Base-by-base conservation (phyloP, 1,140 invertebrate genomes). In the Anastatus disparis region DNA sequence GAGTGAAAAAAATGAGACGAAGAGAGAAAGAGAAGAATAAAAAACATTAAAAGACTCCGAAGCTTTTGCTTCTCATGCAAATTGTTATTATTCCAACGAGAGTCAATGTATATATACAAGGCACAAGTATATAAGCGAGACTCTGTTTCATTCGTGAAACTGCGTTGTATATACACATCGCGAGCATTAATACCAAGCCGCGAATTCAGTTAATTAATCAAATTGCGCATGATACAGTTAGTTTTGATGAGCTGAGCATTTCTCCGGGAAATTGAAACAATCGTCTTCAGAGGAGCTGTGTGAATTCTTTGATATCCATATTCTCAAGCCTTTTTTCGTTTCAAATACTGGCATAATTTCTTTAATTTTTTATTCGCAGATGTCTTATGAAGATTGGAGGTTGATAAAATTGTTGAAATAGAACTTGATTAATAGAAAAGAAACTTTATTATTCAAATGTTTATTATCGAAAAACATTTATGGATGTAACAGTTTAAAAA, bases 61-160 rank as follows among this genome's bases (percentile, higher is more conserved):
- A 74, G 70, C 62, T 77, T 78, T 79, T 83, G 80, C 80, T 86
- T 85, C 82, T 84, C 83, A 83, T 82, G 80, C 82, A 84, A 86
- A 85, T 85, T 84, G 79, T 74, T 50, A 74, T 77, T 67, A 74
- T 74, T 65, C 69, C 72, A 67, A 70, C 56, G 61, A 44, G 63
- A 71, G 15, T 72, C 4, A 6, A 35, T 35, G 31, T 35, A 35
- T 35, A 10, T 35, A 35, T 35, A 74, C 73, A 72, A 24, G 6
- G 22, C 20, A 22, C 48, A 50, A 7, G 13, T 27, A 31, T 24
- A 13, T 3, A 48, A 48, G 26, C 20, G 26, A 62, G 40, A 42
- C 31, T 61, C 44, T 10, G 22, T 2, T 63, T 48, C 20, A 64
- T 64, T 64, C 62, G 24, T 50, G 24, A 55, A 53, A 42, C 65